Evolutionary conservation across 2,888 invertebrate species (phyloP), one percentile per base, ranked within the genome.

Genomic region (Luffia ferchaultella): DNA sequence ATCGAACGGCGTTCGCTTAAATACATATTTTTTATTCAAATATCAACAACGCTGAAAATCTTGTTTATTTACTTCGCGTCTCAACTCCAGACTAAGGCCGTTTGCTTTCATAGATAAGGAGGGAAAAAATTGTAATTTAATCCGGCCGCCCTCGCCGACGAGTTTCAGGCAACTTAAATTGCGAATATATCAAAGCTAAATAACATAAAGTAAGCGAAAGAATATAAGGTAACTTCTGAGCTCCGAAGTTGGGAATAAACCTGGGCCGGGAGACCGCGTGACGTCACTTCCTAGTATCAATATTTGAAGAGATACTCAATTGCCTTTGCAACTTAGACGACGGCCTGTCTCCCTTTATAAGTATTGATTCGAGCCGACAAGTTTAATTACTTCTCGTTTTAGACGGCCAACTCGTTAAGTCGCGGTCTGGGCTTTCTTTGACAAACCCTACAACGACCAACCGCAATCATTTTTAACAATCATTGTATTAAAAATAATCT

Each of bases 161-260:
- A 79, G 71, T 79, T 76, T 73, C 67, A 72, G 71, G 70, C 75
- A 79, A 79, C 73, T 79, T 79, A 78, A 77, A 79, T 79, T 79
- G 76, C 72, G 70, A 78, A 76, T 77, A 75, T 78, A 78, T 77
- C 79, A 76, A 78, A 79, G 76, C 75, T 73, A 75, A 77, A 77
- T 78, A 77, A 76, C 72, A 74, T 74, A 66, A 76, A 76, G 75
- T 74, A 70, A 71, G 66, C 68, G 63, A 69, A 72, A 73, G 72
- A 76, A 76, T 74, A 75, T 70, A 68, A 71, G 67, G 63, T 67
- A 72, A 76, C 74, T 73, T 73, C 63, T 30, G 59, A 57, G 64
- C 65, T 60, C 61, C 59, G 60, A 64, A 61, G 59, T 65, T 59
- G 53, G 54, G 55, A 60, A 49, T 67, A 60, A 67, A 60, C 67